These are phyloP conservation scores for Orthonevra nobilis DNA, from an alignment of 2,888 invertebrate genomes.

Conservation along the genomic window DNA sequence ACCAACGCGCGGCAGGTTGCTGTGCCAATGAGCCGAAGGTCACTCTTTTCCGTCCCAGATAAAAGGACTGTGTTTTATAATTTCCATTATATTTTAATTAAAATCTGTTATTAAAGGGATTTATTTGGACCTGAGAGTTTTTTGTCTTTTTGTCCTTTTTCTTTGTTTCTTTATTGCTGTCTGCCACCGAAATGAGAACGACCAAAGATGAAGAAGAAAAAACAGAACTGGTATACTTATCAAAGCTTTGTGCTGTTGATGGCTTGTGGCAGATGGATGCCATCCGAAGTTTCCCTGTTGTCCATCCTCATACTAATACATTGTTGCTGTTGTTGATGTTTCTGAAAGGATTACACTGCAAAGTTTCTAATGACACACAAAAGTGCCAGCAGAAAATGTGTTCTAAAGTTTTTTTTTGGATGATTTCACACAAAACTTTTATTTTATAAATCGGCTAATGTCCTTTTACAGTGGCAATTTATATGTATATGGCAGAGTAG, in stretches of 20 bases:
- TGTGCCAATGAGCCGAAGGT: conserved; percentile 22
- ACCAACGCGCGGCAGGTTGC: conserved; percentile 10
- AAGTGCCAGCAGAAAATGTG: neutral
- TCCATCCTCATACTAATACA: conserved; percentile 15
- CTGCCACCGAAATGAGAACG: no score
- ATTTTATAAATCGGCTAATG: conserved; percentile 13
- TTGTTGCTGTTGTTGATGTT: conserved; percentile 26
- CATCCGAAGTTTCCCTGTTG: conserved; percentile 23
- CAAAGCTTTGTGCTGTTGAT: conserved; percentile 23
- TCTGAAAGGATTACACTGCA: conserved; percentile 23
- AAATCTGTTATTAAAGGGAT: conserved; percentile 62
- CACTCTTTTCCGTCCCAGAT: conserved; percentile 14
- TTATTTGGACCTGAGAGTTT: conserved; percentile 43
- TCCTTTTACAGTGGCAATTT: no score
- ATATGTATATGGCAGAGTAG: no score
- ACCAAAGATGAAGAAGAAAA: neutral
- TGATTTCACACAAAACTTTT: conserved; percentile 20
- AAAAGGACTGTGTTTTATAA: conserved; percentile 54
- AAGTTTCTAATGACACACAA: conserved; percentile 44
- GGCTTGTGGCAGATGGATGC: conserved; percentile 48
- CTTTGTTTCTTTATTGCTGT: conserved; percentile 6
- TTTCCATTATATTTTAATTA: conserved; percentile 67
- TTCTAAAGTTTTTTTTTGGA: neutral
- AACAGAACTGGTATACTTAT: conserved; percentile 35
- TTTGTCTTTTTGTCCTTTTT: no score